Evolutionary conservation across 1,140 invertebrate genomes (phyloP).

Genomic region (Oedothorax gibbosus): DNA sequence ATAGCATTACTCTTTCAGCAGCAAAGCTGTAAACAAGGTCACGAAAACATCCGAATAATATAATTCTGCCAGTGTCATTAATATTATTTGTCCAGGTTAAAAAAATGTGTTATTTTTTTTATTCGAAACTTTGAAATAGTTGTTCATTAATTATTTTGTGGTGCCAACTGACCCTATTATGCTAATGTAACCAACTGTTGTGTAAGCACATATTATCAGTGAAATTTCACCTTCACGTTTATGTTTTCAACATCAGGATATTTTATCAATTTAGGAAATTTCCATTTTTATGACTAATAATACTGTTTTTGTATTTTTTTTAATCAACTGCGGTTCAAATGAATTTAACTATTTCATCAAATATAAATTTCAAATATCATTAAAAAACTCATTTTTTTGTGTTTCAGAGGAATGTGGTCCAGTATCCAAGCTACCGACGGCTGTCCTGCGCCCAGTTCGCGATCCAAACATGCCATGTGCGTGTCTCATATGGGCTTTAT

Average conservation of each 20-base stretch:
- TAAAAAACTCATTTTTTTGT: neutral
- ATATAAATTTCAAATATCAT: neutral
- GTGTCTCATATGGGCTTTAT: slow-evolving; percentile 77
- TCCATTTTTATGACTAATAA: neutral
- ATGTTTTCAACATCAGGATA: neutral
- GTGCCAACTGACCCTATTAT: no score
- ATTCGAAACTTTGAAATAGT: no score
- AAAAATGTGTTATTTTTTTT: no score
- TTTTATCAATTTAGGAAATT: neutral
- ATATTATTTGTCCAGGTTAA: no score
- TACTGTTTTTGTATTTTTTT: neutral
- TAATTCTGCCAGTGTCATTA: no score
- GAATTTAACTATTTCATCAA: neutral
- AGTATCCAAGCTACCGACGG: slow-evolving; percentile 62
- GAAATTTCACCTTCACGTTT: no score
- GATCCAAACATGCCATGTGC: slow-evolving; percentile 86
- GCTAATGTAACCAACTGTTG: no score
- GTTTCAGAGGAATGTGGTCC: slow-evolving; percentile 64
- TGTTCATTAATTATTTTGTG: no score
- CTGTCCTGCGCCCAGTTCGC: slow-evolving; percentile 69
- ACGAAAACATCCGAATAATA: no score
- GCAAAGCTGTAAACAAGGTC: no score
- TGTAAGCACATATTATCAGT: no score
- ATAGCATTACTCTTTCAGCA: no score
- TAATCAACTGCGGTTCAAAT: neutral